phyloP scores from a whole-genome alignment of 1,140 invertebrate genomes.

The Hestina assimilis region DNA sequence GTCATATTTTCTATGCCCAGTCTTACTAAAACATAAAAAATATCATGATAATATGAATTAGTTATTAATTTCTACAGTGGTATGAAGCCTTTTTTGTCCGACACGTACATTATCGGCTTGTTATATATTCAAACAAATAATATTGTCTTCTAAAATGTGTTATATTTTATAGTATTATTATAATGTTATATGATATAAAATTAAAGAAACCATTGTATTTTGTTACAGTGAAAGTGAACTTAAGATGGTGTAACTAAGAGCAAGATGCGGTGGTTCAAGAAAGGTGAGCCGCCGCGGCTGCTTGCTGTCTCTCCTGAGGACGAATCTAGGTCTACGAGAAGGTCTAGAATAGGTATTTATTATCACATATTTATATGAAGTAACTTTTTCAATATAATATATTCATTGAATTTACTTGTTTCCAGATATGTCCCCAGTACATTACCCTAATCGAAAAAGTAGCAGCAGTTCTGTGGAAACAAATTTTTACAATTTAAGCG shows the following conservation, averaged over 20 bases:
- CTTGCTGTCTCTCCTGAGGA: slow-evolving; percentile 82
- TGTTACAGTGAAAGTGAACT: slow-evolving; percentile 42
- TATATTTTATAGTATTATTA: too few relatives aligned
- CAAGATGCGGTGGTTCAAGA: slow-evolving; percentile 85
- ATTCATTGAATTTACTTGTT: slow-evolving; percentile 36
- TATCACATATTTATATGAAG: background rate
- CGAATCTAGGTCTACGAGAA: slow-evolving; percentile 50
- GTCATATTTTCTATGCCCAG: too few relatives aligned
- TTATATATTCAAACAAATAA: too few relatives aligned
- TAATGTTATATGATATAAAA: too few relatives aligned
- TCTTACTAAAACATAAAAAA: too few relatives aligned
- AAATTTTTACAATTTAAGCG: slow-evolving; percentile 83
- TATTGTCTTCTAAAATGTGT: too few relatives aligned
- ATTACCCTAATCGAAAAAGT: slow-evolving; percentile 82
- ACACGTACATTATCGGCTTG: too few relatives aligned
- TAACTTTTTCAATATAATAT: background rate
- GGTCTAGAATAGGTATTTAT: slow-evolving; percentile 74
- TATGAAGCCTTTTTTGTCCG: too few relatives aligned
- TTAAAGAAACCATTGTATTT: too few relatives aligned
- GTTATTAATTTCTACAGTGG: too few relatives aligned
- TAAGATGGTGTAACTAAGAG: slow-evolving; percentile 34
- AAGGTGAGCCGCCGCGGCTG: slow-evolving; percentile 83
- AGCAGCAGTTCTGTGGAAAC: slow-evolving; percentile 83
- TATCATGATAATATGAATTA: too few relatives aligned
- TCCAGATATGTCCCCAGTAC: slow-evolving; percentile 83